Percentiles rank a stretch among this genome's conserved stretches.
Evolutionary conservation across 2,797 vertebrate species (phyloP).

Genomic region (Emydoidea blandingii): DNA sequence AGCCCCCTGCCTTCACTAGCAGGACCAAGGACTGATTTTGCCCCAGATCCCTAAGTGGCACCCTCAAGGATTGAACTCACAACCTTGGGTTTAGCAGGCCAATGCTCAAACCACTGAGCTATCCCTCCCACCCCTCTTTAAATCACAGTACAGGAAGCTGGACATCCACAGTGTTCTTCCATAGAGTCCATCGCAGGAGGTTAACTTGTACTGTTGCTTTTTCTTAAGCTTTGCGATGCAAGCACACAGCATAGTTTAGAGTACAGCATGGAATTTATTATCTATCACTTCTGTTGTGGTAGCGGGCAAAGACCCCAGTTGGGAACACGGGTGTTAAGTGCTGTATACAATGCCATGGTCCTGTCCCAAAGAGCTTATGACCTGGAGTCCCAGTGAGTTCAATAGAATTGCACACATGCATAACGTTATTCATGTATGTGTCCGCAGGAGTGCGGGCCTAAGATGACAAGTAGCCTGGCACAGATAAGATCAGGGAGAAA

Average conservation of each 20-base stretch:
- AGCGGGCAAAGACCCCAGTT: not conserved
- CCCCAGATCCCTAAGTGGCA: too few species aligned
- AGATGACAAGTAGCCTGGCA: not conserved
- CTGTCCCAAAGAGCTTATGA: not conserved
- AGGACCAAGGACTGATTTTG: too few species aligned
- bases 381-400: not conserved
- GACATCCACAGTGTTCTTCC: not conserved
- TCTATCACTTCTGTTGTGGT: too few species aligned
- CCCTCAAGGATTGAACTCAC: too few species aligned
- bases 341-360: not conserved
- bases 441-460: not conserved
- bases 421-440: not conserved
- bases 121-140: too few species aligned
- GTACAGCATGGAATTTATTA: too few species aligned
- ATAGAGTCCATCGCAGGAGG: not conserved
- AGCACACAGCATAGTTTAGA: too few species aligned
- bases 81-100: too few species aligned
- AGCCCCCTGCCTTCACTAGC: too few species aligned
- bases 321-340: not conserved
- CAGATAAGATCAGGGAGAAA: not conserved
- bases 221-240: not conserved
- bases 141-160: not conserved
- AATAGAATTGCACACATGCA: not conserved
- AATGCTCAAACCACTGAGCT: too few species aligned
- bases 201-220: not conserved